These are phyloP conservation scores for Andrena minutula DNA, from an alignment of 2,888 invertebrate genomes.

Conservation along the genomic window DNA sequence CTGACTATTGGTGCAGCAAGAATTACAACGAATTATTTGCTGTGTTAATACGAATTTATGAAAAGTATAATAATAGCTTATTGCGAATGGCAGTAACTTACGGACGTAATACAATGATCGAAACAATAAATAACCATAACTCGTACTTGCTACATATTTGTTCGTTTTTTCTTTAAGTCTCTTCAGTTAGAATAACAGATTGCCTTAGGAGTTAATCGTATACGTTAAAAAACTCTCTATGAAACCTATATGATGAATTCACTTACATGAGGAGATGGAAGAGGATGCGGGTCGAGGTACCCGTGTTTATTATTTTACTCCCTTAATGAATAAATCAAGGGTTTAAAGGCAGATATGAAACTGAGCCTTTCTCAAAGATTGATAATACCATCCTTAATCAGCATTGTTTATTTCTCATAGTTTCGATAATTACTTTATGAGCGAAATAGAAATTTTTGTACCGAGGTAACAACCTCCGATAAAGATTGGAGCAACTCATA, in stretches of 20 bases:
- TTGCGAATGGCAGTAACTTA: constrained; percentile 37
- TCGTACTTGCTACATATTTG: constrained; percentile 17
- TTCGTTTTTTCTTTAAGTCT: not conserved
- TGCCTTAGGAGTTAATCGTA: constrained; percentile 32
- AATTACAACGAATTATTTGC: not conserved
- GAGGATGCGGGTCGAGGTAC: constrained; percentile 52
- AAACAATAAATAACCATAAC: constrained; percentile 30
- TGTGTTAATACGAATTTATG: not conserved
- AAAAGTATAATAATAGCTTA: constrained; percentile 19
- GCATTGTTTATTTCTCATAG: constrained; percentile 62
- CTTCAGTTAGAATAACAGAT: constrained; percentile 25
- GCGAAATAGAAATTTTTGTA: constrained; percentile 57
- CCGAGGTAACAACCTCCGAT: constrained; percentile 66
- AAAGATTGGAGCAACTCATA: constrained; percentile 74
- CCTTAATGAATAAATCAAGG: constrained; percentile 41
- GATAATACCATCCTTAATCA: constrained; percentile 58
- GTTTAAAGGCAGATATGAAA: constrained; percentile 54
- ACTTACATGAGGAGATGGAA: constrained; percentile 63
- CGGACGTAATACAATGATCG: constrained; percentile 13
- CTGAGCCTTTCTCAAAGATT: constrained; percentile 52
- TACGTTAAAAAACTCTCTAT: constrained; percentile 21
- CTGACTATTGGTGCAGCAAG: not conserved
- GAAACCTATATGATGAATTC: constrained; percentile 68
- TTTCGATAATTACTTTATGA: constrained; percentile 60
- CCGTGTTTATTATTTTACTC: constrained; percentile 36